A percentile compares a stretch with the other conserved stretches of the same genome.
phyloP scores from a whole-genome alignment of 2,113 vertebrate genomes.

The Chlorodrepanis virens region DNA sequence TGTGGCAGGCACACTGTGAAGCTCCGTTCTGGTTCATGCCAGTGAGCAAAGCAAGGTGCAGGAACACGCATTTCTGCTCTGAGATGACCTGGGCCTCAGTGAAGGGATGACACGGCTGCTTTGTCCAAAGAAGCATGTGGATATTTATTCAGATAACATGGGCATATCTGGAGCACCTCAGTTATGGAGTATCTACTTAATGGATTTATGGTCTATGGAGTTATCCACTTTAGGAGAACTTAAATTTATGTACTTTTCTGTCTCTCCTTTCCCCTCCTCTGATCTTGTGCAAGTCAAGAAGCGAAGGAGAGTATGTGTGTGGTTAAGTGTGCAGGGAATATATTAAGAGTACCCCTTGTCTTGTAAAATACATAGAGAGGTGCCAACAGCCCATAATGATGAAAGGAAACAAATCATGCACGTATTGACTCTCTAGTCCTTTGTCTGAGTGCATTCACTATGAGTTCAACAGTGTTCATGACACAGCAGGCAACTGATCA shows the following conservation, averaged over 20 bases:
- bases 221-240: neutral
- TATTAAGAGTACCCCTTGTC: neutral
- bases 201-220: neutral
- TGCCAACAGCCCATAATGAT: neutral
- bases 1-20: neutral
- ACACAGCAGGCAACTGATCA: neutral
- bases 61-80: neutral
- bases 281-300: neutral
- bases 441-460: neutral
- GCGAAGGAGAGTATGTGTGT: neutral
- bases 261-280: neutral
- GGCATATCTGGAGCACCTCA: neutral
- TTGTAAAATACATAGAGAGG: neutral
- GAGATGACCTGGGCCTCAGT: neutral
- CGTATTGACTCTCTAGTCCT: neutral
- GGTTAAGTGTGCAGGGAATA: neutral
- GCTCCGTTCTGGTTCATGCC: neutral
- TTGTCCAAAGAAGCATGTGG: neutral
- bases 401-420: neutral
- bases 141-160: neutral
- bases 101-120: neutral
- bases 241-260: neutral
- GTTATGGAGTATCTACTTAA: neutral
- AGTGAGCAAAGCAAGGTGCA: neutral
- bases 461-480: neutral